These are phyloP conservation scores for Apamea sordens DNA, from an alignment of 2,888 invertebrate genomes.

Conservation along the genomic window DNA sequence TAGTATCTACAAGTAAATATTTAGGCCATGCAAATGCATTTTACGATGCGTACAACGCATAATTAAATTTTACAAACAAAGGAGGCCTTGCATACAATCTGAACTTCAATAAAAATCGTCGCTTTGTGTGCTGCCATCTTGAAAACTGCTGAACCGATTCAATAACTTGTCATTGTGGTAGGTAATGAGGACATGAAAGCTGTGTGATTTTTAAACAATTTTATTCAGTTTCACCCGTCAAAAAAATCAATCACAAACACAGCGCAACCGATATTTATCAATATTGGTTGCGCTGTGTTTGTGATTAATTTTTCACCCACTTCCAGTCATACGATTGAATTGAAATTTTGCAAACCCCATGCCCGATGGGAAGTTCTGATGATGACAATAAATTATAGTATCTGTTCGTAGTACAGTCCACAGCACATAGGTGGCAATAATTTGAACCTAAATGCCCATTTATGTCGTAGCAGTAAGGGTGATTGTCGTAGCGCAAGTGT, in stretches of 20 bases:
- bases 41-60: constrained; percentile 56
- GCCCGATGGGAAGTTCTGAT: not conserved
- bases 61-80: constrained; percentile 68
- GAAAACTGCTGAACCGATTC: constrained; percentile 58
- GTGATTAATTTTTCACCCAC: not conserved
- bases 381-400: not conserved
- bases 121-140: constrained; percentile 58
- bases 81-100: constrained; percentile 51
- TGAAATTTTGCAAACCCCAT: not conserved
- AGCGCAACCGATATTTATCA: not conserved
- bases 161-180: constrained; percentile 46
- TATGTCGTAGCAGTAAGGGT: not conserved
- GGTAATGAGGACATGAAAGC: constrained; percentile 28
- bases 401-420: not conserved
- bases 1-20: constrained; percentile 57
- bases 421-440: not conserved
- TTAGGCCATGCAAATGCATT: constrained; percentile 63
- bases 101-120: constrained; percentile 49
- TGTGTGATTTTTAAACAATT: constrained; percentile 24
- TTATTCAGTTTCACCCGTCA: constrained; percentile 1
- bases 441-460: not conserved
- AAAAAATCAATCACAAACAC: no score
- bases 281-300: not conserved
- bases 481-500: not conserved
- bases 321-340: not conserved